phyloP scores from a whole-genome alignment of 2,888 invertebrate genomes.

The Tenthredo livida region DNA sequence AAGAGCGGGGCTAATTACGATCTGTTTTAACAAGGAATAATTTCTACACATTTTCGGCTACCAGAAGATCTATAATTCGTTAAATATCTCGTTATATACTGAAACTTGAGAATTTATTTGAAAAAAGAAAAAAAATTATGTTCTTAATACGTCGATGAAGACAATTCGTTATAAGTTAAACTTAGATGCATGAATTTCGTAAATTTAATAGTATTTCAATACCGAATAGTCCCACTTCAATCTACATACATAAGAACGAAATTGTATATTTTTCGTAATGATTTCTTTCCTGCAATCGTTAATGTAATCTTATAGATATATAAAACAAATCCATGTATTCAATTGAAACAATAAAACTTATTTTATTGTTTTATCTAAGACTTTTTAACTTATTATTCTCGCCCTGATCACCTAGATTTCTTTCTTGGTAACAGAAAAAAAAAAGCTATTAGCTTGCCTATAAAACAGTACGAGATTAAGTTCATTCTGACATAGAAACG shows the following conservation, averaged over 20 bases:
- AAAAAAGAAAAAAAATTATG: neutral
- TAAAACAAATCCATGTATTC: conserved; percentile 40
- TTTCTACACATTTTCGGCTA: neutral
- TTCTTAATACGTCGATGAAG: neutral
- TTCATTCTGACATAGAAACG: neutral
- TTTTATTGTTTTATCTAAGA: conserved; percentile 11
- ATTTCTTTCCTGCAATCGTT: conserved; percentile 9
- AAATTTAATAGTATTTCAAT: neutral
- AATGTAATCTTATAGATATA: conserved; percentile 10
- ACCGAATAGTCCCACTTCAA: neutral
- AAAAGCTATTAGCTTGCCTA: neutral
- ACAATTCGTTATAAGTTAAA: neutral
- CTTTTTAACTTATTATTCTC: neutral
- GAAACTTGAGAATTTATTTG: neutral
- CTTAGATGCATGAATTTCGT: neutral
- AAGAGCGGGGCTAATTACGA: neutral
- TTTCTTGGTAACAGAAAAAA: neutral
- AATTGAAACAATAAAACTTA: neutral
- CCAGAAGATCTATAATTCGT: neutral
- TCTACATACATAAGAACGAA: conserved; percentile 20
- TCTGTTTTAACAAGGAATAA: neutral
- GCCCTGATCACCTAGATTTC: neutral
- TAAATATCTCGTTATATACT: neutral
- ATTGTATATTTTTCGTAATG: conserved; percentile 29
- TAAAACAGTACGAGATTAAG: neutral